Percentiles rank a stretch among this genome's conserved stretches.
These are phyloP conservation scores for Rhabdornis inornatus DNA, from an alignment of 2,113 vertebrate species.

Conservation along the genomic window DNA sequence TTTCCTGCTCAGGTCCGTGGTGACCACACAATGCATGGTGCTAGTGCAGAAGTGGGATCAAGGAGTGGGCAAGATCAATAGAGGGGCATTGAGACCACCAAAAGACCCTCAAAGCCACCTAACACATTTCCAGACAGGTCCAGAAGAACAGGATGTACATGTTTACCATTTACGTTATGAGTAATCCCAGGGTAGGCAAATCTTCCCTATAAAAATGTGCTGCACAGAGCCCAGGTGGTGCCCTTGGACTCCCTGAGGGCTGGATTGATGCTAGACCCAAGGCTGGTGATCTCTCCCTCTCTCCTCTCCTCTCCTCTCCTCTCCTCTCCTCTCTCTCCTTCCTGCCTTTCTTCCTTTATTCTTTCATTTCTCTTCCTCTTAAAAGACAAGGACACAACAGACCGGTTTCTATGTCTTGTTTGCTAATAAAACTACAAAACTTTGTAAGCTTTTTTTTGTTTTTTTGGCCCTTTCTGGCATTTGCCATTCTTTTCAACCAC, in stretches of 20 bases:
- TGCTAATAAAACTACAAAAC: not conserved
- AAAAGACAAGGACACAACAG: not conserved
- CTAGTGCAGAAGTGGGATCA: not conserved
- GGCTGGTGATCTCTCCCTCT: not conserved
- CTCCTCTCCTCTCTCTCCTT: not conserved
- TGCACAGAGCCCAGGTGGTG: not conserved
- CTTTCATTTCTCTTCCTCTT: not conserved
- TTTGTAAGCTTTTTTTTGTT: not conserved
- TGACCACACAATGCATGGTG: not conserved
- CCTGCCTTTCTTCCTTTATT: not conserved
- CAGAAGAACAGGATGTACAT: not conserved
- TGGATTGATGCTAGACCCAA: not conserved
- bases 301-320: not conserved
- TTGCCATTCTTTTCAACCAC: not conserved
- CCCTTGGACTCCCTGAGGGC: not conserved
- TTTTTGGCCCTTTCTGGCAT: not conserved
- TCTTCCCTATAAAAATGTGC: not conserved
- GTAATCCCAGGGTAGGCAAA: not conserved
- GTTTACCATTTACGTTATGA: not conserved
- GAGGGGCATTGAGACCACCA: not conserved
- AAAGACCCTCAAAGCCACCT: not conserved
- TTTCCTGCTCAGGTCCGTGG: not conserved
- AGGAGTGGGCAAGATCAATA: not conserved
- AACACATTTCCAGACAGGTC: not conserved
- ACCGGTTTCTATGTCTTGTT: not conserved